Evolutionary conservation across 2,113 vertebrate species (phyloP).

Genomic region (Gracilinanus agilis): DNA sequence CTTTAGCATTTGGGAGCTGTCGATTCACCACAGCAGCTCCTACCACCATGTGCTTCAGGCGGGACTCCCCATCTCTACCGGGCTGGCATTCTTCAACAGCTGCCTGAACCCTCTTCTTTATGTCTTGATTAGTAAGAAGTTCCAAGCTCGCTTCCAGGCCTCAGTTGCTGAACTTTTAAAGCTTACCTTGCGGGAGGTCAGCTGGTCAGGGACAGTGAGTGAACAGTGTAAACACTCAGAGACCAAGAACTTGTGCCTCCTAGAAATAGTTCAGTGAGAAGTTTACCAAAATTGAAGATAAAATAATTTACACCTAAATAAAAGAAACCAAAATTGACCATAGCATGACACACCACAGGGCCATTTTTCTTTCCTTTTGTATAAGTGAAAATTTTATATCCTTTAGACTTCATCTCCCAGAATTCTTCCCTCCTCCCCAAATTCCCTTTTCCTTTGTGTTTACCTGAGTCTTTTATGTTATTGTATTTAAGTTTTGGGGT

Average conservation of each 20-base stretch:
- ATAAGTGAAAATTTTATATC: no score
- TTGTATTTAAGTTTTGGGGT: no score
- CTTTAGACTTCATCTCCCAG: no score
- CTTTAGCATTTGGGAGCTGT: constrained; percentile 94
- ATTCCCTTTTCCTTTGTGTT: no score
- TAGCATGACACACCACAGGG: not conserved
- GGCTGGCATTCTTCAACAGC: constrained; percentile 96
- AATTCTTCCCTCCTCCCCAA: no score
- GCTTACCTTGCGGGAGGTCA: constrained; percentile 91
- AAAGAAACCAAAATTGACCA: not conserved
- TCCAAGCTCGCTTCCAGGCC: constrained; percentile 87
- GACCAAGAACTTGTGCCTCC: constrained; percentile 51
- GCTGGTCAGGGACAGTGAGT: constrained; percentile 89
- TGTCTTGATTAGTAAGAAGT: constrained; percentile 92
- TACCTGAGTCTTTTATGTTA: no score
- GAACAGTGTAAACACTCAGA: constrained; percentile 86
- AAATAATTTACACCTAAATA: not conserved
- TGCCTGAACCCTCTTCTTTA: constrained; percentile 97
- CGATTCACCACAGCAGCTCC: constrained; percentile 83
- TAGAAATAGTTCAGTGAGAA: constrained; percentile 82
- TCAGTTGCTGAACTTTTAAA: constrained; percentile 92
- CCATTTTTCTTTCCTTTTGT: not conserved
- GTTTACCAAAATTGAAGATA: not conserved
- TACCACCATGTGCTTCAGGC: constrained; percentile 86
- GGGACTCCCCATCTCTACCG: constrained; percentile 93